Evolutionary conservation across 2,888 invertebrate species (phyloP), one percentile per base, ranked within the genome.

Genomic region (Ceriagrion tenellum): DNA sequence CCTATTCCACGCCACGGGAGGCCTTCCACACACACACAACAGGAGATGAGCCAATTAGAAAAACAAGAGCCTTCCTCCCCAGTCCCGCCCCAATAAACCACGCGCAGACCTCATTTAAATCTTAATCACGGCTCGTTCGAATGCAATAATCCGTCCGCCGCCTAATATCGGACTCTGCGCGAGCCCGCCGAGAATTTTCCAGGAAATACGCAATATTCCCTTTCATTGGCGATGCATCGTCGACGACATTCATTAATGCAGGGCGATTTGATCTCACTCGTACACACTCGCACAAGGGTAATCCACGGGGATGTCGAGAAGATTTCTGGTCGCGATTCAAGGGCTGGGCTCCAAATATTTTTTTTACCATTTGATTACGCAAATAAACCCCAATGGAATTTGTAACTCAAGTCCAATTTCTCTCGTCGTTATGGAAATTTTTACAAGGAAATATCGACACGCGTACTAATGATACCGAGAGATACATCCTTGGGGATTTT

Each of bases 261-360:
- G 35, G 26, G 56, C 59, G 63, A 91, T 91, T 59, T 35, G 35
- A 6, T n/a, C 23, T 47, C 89, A n/a, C 55, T 26, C 26, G 6
- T n/a, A 63, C 63, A 20, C 91, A 91, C 35, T 23, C 90, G 30
- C 90, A 90, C 59, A 69, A 69, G n/a, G 69, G 69, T n/a, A 69
- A 69, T 69, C 23, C n/a, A 18, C 26, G 12, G n/a, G 47, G 47
- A 47, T 59, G 59, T 59, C 35, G 6, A n/a, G 26, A 12, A 35
- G 35, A 81, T 81, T 81, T 35, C 81, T 16, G 13, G 30, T 16
- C 10, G 16, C 30, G 30, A 35, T 18, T 26, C 26, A 69, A 69
- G n/a, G n/a, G 30, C 81, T 35, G 8, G 13, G 81, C 81, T 4
- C 10, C 35, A 81, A 12, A 20, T n/a, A n/a, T 35, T n/a, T 35